Percentiles rank a stretch among this genome's conserved stretches.
These are phyloP conservation scores for Lagorchestes hirsutus DNA, from an alignment of 2,797 vertebrate species.

Conservation along the genomic window DNA sequence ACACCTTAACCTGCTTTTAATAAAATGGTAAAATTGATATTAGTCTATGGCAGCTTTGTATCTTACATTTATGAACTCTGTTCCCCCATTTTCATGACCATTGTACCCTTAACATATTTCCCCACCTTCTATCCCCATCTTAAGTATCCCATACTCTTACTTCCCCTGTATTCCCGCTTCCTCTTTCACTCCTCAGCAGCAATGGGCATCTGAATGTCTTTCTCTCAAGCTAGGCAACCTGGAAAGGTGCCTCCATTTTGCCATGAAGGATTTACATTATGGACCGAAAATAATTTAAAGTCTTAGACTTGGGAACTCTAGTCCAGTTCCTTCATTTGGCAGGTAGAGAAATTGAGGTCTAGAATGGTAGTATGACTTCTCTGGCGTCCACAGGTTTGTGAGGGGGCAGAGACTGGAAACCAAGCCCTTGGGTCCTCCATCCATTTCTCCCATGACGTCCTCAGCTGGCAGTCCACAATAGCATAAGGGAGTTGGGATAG, in stretches of 20 bases:
- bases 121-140: neutral
- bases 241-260: neutral
- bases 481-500: neutral
- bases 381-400: neutral
- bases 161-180: neutral
- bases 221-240: neutral
- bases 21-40: neutral
- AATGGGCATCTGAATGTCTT: neutral
- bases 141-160: neutral
- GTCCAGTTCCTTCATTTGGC: neutral
- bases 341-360: neutral
- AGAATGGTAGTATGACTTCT: neutral
- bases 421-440: neutral
- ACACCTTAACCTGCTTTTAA: neutral
- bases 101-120: neutral
- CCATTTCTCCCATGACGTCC: neutral
- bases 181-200: neutral
- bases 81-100: neutral
- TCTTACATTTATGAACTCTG: neutral
- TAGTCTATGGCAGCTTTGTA: neutral
- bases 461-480: neutral
- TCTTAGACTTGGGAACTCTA: neutral
- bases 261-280: neutral
- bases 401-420: neutral
- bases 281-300: neutral